Evolutionary conservation across 37 sponge, comb jelly and placozoan species (phyloP).

Genomic region (Chondrosia reniformis): DNA sequence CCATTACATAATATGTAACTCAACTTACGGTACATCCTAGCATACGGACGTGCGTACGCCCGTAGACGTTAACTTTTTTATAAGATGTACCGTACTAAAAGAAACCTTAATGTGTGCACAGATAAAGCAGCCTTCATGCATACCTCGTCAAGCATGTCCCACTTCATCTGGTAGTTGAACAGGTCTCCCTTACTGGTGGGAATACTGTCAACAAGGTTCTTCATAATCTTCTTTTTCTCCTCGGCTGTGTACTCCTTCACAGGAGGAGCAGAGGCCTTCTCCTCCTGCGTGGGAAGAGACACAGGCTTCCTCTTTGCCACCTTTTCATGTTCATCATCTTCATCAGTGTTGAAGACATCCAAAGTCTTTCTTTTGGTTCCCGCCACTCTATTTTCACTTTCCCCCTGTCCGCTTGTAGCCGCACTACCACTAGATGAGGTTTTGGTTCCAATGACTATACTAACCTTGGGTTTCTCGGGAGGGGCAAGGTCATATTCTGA

Average conservation of each 20-base stretch:
- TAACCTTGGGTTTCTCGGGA: constrained; percentile 56
- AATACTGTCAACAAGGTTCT: constrained; percentile 82
- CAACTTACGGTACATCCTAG: not conserved
- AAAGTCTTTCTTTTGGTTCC: constrained; percentile 13
- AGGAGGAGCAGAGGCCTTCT: constrained; percentile 10
- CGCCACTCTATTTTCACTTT: not conserved
- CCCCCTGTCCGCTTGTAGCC: not conserved
- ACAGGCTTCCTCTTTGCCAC: constrained; percentile 65
- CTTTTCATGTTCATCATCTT: constrained; percentile 41
- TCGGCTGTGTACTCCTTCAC: constrained; percentile 54
- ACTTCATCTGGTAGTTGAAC: constrained; percentile 85
- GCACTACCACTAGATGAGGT: not conserved
- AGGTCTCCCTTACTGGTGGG: constrained; percentile 93
- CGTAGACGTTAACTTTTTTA: not conserved
- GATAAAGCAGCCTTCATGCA: not conserved
- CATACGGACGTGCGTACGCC: not conserved
- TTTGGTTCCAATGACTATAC: constrained; percentile 46
- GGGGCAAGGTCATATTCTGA: not conserved
- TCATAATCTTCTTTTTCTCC: constrained; percentile 85
- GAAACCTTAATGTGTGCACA: not conserved
- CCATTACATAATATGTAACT: no score
- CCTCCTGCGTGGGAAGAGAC: constrained; percentile 63
- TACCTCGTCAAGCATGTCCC: constrained; percentile 89
- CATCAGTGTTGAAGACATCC: constrained; percentile 53
- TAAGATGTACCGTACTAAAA: not conserved